Evolutionary conservation across 2,888 invertebrate genomes (phyloP), one percentile per base, ranked within the genome.

Genomic region (Dicyrtomina minuta): DNA sequence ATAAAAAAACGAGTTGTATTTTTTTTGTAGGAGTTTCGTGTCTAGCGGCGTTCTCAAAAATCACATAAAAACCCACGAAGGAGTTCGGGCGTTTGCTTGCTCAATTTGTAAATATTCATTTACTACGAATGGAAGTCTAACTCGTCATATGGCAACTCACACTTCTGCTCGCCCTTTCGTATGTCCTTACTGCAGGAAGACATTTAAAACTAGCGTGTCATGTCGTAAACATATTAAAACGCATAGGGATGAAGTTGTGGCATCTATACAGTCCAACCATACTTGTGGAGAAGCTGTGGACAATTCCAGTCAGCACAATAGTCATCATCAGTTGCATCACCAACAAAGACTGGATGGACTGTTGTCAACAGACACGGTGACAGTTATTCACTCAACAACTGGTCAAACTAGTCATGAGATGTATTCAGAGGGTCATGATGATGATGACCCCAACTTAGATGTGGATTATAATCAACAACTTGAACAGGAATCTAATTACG

Each of bases 161-260:
- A 81, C 81, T 22, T 81, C 81, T 65, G 80, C 80, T 49, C 81
- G 84, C 65, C 85, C 85, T 1, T 86, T 83, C 78, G 82, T 85
- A 81, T 88, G 88, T 79, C 87, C 87, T 0, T 86, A 86, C 79
- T 88, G 88, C 79, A 83, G 83, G 72, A 86, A 86, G 77, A 83
- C 83, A 10, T 88, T 87, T 80, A 87, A 87, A 80, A 85, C 85
- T 2, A 81, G 84, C 15, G 84, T 85, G 22, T 85, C 86, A 78
- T 88, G 88, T 79, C 84, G 87, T 76, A 87, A 87, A 74, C 89
- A 89, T 78, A 88, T 89, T 82, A 85, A 85, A 76, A 84, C 85
- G 3, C 88, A 88, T 79, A 84, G 84, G 74, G 82, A 82, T 68
- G 86, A 87, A 76, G 79, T 74, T 56, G 68, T 71, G 10, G 72